Conservation (phyloP, 2,797 vertebrate genomes). For the Orestias chungarensis region DNA sequence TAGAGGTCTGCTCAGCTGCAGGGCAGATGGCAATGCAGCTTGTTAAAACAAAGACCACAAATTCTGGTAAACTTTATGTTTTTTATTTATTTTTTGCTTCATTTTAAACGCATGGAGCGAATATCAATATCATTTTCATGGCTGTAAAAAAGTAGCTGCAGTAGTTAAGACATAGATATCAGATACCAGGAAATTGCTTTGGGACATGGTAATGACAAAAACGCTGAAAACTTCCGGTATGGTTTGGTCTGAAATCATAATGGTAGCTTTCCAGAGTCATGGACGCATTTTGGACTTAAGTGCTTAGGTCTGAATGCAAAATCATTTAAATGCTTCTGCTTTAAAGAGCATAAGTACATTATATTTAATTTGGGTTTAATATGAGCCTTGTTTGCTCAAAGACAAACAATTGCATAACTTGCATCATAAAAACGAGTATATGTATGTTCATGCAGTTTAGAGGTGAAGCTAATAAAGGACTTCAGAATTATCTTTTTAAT, state of each 20-base stretch:
- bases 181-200: neutral
- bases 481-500: neutral
- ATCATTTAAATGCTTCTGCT: neutral
- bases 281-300: neutral
- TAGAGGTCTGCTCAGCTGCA: slow-evolving; percentile 4
- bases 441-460: neutral
- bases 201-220: neutral
- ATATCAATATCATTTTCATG: neutral
- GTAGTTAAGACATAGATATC: neutral
- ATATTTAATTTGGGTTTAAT: neutral
- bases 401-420: neutral
- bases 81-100: neutral
- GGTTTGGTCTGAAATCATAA: neutral
- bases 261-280: neutral
- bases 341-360: neutral
- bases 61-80: neutral
- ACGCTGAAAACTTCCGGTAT: neutral
- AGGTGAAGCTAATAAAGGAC: neutral
- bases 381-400: neutral
- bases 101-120: neutral
- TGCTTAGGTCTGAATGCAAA: neutral
- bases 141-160: neutral
- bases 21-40: neutral
- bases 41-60: slow-evolving; percentile 1
- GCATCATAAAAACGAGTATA: neutral